Base-by-base conservation (phyloP, 2,888 invertebrate species). In the Autographa gamma region DNA sequence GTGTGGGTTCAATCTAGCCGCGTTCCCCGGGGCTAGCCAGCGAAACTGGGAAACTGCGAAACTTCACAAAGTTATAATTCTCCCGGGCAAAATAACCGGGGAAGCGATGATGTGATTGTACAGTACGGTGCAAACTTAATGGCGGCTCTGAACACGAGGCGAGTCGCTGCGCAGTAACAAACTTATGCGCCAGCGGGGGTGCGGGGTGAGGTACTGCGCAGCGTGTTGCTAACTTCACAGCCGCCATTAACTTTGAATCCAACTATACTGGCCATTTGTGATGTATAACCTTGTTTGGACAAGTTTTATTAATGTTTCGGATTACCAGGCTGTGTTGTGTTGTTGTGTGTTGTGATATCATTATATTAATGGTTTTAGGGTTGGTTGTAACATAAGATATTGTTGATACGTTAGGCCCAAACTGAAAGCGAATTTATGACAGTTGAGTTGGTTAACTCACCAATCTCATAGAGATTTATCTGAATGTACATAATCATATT, bases 61-160 rank as follows among this genome's bases (percentile, higher is more conserved):
- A 71, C 67, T 84, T 61, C 66, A 69, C 41, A 34, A 13, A 69
- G 77, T 71, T 77, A 72, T 73, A 70, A 82, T 73, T 71, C 78
- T 71, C 71, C 0, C 13, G 77, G 61, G 84, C 16, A 43, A 69
- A 59, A 77, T 76, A 73, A 76, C 70, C 71, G 31, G 70, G 71
- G 31, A 62, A 60, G 73, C 67, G 70, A 32, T 72, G 78, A 76
- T 74, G 66, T 73, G 69, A 82, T 79, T 75, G 43, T 63, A n/a
- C n/a, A n/a, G n/a, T n/a, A n/a, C n/a, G n/a, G n/a, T n/a, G n/a
- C n/a, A n/a, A n/a, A n/a, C n/a, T n/a, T n/a, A n/a, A n/a, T n/a
- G n/a, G n/a, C n/a, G n/a, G n/a, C n/a, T n/a, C n/a, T n/a, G n/a
- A n/a, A n/a, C n/a, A n/a, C n/a, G n/a, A n/a, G n/a, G n/a, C n/a